phyloP scores from a whole-genome alignment of 2,797 vertebrate species.

The Macroramphosus scolopax region DNA sequence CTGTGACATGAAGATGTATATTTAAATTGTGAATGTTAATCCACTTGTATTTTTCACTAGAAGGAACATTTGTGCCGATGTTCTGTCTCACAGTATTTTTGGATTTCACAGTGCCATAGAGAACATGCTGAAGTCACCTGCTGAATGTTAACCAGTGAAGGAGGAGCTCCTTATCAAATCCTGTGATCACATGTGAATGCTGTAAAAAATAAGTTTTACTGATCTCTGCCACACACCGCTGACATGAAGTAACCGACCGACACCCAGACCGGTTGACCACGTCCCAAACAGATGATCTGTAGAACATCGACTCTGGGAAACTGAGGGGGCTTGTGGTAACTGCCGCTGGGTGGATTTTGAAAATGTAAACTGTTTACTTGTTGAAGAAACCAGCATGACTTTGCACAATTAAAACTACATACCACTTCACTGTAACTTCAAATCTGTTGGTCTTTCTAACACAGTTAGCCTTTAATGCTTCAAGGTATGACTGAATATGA shows the following conservation, averaged over 20 bases:
- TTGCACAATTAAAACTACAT: constrained; percentile 78
- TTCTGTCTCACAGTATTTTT: constrained; percentile 23
- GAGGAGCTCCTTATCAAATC: constrained; percentile 4
- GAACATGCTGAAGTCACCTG: constrained; percentile 38
- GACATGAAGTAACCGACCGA: constrained; percentile 14
- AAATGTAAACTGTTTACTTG: constrained; percentile 50
- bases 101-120: constrained; percentile 50
- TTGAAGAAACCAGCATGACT: constrained; percentile 74
- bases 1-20: constrained; percentile 10
- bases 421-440: constrained; percentile 42
- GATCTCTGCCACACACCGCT: constrained; percentile 3
- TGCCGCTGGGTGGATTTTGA: constrained; percentile 52
- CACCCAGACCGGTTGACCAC: too few relatives aligned
- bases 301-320: constrained; percentile 1
- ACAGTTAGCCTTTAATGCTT: background rate
- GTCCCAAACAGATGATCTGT: too few relatives aligned
- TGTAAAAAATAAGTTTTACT: constrained; percentile 23
- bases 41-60: constrained; percentile 29
- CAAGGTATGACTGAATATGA: too few relatives aligned
- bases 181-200: constrained; percentile 26
- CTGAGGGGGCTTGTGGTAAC: constrained; percentile 29
- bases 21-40: constrained; percentile 42
- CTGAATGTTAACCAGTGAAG: too few relatives aligned
- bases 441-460: background rate
- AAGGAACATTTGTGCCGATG: constrained; percentile 11